These are phyloP conservation scores for Nibea albiflora DNA, from an alignment of 2,113 vertebrate genomes.

Conservation along the genomic window DNA sequence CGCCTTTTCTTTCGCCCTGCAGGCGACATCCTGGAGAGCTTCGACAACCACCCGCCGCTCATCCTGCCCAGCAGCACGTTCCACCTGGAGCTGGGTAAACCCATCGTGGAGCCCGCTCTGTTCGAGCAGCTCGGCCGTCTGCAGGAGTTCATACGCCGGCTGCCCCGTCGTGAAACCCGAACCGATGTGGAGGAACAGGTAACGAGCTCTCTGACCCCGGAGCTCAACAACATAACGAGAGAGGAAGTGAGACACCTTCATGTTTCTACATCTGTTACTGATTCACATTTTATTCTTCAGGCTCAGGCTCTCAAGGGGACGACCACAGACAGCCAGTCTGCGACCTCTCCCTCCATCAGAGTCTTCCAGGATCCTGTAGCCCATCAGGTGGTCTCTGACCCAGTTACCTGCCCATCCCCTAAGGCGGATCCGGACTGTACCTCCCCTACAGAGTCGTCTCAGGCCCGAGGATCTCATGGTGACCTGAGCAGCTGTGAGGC, in stretches of 20 bases:
- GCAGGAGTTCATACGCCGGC: slow-evolving; percentile 69
- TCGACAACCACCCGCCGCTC: slow-evolving; percentile 86
- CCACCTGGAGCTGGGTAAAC: slow-evolving; percentile 80
- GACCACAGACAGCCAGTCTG: slow-evolving; percentile 50
- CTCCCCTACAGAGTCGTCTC: slow-evolving; percentile 29
- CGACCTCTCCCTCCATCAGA: slow-evolving; percentile 20
- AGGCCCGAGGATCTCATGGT: slow-evolving; percentile 37
- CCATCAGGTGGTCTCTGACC: slow-evolving; percentile 27
- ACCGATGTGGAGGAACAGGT: slow-evolving; percentile 61
- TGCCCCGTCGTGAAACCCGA: slow-evolving; percentile 42
- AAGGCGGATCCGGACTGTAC: slow-evolving; percentile 7
- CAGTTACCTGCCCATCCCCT: slow-evolving; percentile 8
- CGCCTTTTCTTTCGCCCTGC: not conserved
- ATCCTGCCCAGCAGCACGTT: slow-evolving; percentile 82
- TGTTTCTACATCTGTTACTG: slow-evolving; percentile 42
- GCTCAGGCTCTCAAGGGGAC: slow-evolving; percentile 30
- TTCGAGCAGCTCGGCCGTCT: slow-evolving; percentile 70
- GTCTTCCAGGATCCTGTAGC: slow-evolving; percentile 19
- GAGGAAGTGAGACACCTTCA: slow-evolving; percentile 34
- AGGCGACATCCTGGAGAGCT: slow-evolving; percentile 86
- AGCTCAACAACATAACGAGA: not conserved
- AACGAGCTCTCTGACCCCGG: slow-evolving; percentile 13
- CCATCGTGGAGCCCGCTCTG: slow-evolving; percentile 73
- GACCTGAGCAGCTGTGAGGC: slow-evolving; percentile 80
- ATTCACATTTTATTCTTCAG: slow-evolving; percentile 31